phyloP scores from a whole-genome alignment of 2,113 vertebrate genomes.

The Phyllostomus discolor region DNA sequence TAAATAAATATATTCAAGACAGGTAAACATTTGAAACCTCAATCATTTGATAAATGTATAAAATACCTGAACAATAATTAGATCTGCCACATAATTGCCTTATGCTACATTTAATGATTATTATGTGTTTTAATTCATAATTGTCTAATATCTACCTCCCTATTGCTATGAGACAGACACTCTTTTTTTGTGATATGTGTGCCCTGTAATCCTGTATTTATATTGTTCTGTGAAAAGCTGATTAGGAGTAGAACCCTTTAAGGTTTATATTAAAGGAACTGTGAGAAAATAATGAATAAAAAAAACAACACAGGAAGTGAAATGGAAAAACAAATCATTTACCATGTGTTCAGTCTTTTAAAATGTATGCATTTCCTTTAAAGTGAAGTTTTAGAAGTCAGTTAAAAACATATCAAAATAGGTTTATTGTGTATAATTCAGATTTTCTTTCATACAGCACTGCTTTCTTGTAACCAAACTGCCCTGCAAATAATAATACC shows the following conservation, averaged over 20 bases:
- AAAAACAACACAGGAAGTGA: not conserved
- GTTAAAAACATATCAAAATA: not conserved
- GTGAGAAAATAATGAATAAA: constrained; percentile 42
- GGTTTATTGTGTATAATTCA: not conserved
- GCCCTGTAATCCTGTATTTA: not conserved
- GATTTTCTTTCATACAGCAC: not conserved
- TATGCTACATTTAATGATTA: constrained; percentile 36
- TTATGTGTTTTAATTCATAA: constrained; percentile 31
- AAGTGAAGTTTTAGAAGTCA: not conserved
- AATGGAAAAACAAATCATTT: constrained; percentile 37
- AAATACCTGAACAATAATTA: constrained; percentile 57
- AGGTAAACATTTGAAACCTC: constrained; percentile 25
- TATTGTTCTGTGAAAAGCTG: constrained; percentile 38
- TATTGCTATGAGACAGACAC: constrained; percentile 29
- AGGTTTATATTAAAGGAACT: constrained; percentile 37
- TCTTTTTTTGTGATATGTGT: constrained; percentile 24
- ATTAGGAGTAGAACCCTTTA: constrained; percentile 32
- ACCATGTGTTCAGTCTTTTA: not conserved
- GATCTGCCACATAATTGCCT: constrained; percentile 39
- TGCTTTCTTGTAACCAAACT: not conserved
- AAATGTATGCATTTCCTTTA: constrained; percentile 16
- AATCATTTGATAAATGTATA: constrained; percentile 32
- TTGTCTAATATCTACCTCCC: constrained; percentile 24
- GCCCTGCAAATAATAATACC: not conserved
- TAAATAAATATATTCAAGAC: constrained; percentile 37